These are phyloP conservation scores for Orthonyx spaldingii DNA, from an alignment of 2,113 vertebrate species.

Conservation along the genomic window DNA sequence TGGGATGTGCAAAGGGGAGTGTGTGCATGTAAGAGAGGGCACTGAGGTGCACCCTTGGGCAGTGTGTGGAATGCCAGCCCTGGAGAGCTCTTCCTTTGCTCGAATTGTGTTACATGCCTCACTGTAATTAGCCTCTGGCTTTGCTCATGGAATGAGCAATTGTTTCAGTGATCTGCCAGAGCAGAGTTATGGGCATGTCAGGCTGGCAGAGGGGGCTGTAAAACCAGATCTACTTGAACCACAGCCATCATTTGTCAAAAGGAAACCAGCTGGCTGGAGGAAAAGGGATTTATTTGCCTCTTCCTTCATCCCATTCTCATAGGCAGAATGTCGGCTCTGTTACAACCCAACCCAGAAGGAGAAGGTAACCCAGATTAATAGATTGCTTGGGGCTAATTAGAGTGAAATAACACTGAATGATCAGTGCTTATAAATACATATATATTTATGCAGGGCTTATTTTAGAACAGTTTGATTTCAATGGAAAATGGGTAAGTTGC, in stretches of 20 bases:
- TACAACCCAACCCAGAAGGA: background rate
- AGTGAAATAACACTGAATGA: background rate
- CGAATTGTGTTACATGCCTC: background rate
- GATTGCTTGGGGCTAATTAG: background rate
- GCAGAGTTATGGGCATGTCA: constrained; percentile 22
- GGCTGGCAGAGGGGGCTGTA: constrained; percentile 36
- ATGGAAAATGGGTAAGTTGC: background rate
- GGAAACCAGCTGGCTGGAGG: constrained; percentile 3
- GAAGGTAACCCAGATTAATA: background rate
- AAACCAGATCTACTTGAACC: constrained; percentile 33
- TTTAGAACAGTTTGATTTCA: background rate
- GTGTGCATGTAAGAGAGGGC: background rate
- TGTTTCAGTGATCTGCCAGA: background rate
- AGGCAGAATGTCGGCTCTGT: background rate
- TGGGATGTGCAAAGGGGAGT: background rate
- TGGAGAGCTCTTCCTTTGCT: background rate
- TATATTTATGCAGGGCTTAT: background rate
- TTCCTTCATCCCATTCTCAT: background rate
- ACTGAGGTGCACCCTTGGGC: background rate
- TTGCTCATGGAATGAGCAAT: background rate
- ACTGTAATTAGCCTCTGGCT: background rate
- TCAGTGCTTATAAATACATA: background rate
- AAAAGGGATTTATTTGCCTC: background rate
- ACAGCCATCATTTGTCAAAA: background rate
- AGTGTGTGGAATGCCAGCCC: background rate